Percentiles rank a stretch among this genome's conserved stretches.
phyloP scores from a whole-genome alignment of 2,888 invertebrate genomes.

The Stenodera caucasica region DNA sequence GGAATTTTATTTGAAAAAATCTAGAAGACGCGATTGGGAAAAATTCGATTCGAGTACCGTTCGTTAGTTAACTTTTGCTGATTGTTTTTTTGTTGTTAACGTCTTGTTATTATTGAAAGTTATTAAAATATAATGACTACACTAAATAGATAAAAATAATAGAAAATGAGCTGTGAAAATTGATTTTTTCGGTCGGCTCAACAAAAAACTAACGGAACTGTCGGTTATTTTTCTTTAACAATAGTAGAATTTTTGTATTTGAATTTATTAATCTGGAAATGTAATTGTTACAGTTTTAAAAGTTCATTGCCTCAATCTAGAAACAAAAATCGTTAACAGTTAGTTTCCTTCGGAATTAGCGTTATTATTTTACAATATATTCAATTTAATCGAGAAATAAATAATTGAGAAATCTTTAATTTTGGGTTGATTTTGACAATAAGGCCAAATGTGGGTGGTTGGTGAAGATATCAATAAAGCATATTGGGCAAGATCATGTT shows the following conservation, averaged over 20 bases:
- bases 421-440: neutral
- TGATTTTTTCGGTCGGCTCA: neutral
- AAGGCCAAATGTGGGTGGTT: neutral
- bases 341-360: neutral
- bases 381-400: neutral
- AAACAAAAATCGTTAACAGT: neutral
- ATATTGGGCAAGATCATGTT: neutral
- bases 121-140: constrained; percentile 8
- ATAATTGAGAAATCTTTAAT: neutral
- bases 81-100: neutral
- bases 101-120: constrained; percentile 4
- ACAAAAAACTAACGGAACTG: neutral
- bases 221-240: neutral
- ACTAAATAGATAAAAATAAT: constrained; percentile 4
- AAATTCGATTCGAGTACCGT: constrained; percentile 11
- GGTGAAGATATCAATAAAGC: neutral
- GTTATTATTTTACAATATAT: neutral
- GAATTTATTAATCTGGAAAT: constrained; percentile 1
- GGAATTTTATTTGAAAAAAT: neutral
- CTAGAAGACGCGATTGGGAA: neutral
- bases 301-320: neutral
- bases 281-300: constrained; percentile 9
- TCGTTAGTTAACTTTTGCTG: neutral
- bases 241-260: neutral
- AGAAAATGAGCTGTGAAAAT: constrained; percentile 3